Conservation (phyloP, 2,888 invertebrate genomes). For the Lasioglossum malachurum region DNA sequence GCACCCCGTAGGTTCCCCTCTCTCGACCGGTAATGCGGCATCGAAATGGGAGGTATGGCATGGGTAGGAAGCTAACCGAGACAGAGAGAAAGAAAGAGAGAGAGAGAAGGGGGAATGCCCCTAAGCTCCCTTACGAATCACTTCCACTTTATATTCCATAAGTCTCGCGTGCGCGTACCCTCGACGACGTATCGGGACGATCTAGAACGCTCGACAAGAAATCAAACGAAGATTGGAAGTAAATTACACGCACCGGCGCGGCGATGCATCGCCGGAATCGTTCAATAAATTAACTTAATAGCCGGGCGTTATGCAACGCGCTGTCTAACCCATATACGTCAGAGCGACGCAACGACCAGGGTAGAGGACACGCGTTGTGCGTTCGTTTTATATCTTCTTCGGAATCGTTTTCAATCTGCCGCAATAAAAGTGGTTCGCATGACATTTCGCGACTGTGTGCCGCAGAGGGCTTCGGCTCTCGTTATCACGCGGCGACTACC, state of each 20-base stretch:
- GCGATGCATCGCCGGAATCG: slow-evolving; percentile 42
- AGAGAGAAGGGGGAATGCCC: slow-evolving; percentile 1
- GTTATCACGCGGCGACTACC: slow-evolving; percentile 5
- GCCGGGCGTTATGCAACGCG: slow-evolving; percentile 62
- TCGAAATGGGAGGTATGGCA: background rate
- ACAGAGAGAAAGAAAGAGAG: background rate
- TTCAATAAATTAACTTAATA: slow-evolving; percentile 67
- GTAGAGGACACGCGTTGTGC: slow-evolving; percentile 14
- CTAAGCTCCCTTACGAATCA: slow-evolving; percentile 13
- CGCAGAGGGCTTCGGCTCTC: background rate
- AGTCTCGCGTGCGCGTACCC: slow-evolving; percentile 12
- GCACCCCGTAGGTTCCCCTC: background rate
- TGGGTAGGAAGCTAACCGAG: slow-evolving; percentile 5
- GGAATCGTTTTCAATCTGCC: slow-evolving; percentile 51
- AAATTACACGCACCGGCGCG: slow-evolving; percentile 47
- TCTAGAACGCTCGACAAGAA: slow-evolving; percentile 42
- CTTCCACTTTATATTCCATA: slow-evolving; percentile 15
- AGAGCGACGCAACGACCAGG: background rate
- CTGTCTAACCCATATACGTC: slow-evolving; percentile 53
- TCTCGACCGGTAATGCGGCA: background rate
- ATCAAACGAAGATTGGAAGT: slow-evolving; percentile 53
- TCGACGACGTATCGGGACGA: slow-evolving; percentile 19
- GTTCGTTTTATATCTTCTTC: slow-evolving; percentile 43
- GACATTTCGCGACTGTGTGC: slow-evolving; percentile 6
- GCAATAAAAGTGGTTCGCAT: slow-evolving; percentile 45